Percentiles rank a stretch among this genome's conserved stretches.
These are phyloP conservation scores for Nannobrachium achirus DNA, from an alignment of 2,113 vertebrate genomes.

Conservation along the genomic window DNA sequence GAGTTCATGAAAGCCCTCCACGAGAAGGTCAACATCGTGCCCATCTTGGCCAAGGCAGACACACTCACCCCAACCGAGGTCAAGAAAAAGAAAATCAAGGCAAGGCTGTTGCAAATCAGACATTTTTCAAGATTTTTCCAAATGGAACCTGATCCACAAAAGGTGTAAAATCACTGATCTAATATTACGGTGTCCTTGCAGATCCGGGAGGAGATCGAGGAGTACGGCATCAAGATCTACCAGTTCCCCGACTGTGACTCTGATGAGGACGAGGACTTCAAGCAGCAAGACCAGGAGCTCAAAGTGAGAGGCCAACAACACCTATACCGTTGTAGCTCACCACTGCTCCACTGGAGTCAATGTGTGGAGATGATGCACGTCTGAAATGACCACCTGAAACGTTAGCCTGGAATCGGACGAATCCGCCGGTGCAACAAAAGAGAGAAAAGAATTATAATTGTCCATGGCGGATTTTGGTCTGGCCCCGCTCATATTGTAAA, in stretches of 20 bases:
- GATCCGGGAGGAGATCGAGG: slow-evolving; percentile 95
- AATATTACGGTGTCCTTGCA: slow-evolving; percentile 52
- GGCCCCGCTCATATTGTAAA: too few species aligned
- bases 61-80: slow-evolving; percentile 92
- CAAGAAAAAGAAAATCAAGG: slow-evolving; percentile 93
- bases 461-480: too few species aligned
- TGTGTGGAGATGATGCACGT: too few species aligned
- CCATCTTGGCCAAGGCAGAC: slow-evolving; percentile 95
- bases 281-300: slow-evolving; percentile 92
- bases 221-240: slow-evolving; percentile 94
- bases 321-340: background rate
- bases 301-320: too few species aligned
- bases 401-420: too few species aligned
- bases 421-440: too few species aligned
- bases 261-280: slow-evolving; percentile 97
- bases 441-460: too few species aligned
- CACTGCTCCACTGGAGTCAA: too few species aligned
- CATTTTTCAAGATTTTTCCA: background rate
- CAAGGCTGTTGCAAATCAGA: slow-evolving; percentile 39
- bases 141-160: too few species aligned
- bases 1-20: slow-evolving; percentile 98
- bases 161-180: too few species aligned
- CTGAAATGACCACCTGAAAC: too few species aligned
- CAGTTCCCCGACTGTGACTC: slow-evolving; percentile 98
- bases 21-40: slow-evolving; percentile 96